Percentiles rank a stretch among this genome's conserved stretches.
phyloP scores from a whole-genome alignment of 2,888 invertebrate genomes.

The Drosophila tripunctata region DNA sequence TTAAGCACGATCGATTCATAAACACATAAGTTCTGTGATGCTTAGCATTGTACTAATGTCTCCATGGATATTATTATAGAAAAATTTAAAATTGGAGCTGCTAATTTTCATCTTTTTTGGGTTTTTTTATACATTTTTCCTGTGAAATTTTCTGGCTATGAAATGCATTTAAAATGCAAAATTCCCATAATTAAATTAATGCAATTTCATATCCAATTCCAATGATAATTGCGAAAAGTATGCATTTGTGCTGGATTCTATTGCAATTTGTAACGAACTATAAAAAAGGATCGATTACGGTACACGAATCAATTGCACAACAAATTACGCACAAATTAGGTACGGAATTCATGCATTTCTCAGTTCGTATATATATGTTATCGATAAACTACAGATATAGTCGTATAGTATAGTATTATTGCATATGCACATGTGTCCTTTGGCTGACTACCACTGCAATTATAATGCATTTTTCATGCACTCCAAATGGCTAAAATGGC shows the following conservation, averaged over 20 bases:
- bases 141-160: no score
- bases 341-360: constrained; percentile 46
- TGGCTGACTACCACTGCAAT: constrained; percentile 20
- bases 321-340: constrained; percentile 69
- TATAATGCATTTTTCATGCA: constrained; percentile 73
- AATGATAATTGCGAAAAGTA: background rate
- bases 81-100: no score
- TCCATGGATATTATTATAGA: no score
- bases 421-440: constrained; percentile 6
- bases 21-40: no score
- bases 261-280: constrained; percentile 12
- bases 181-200: constrained; percentile 2
- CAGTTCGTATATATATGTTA: constrained; percentile 2
- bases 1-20: no score
- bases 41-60: no score
- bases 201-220: background rate
- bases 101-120: no score
- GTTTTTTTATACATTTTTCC: no score
- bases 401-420: no score
- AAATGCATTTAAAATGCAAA: background rate
- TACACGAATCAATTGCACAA: constrained; percentile 49
- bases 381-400: no score
- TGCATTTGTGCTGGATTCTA: background rate
- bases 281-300: constrained; percentile 11
- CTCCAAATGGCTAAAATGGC: constrained; percentile 40